Base-by-base conservation (phyloP, 2,797 vertebrate genomes). In the Semaprochilodus insignis region DNA sequence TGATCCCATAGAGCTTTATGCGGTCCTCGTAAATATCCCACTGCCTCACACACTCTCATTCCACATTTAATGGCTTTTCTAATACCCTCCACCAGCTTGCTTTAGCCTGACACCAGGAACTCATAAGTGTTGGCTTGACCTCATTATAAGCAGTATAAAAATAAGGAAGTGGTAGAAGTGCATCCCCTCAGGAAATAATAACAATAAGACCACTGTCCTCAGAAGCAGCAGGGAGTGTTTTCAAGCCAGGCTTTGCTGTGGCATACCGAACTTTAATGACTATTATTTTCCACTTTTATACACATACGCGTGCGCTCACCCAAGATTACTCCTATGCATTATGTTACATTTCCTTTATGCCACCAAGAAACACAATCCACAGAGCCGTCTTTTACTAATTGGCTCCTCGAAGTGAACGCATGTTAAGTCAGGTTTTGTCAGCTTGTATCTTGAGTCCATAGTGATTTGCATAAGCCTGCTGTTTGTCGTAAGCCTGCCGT, bases 391-490 rank as follows among this genome's bases (percentile, higher is more conserved):
- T 36, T 40, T 75, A 34, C 74, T 83, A 78, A 74, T 52, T 67
- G 51, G 70, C 76, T 25, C 44, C 40, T 80, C 19, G 19, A 34
- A 15, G 70, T 52, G 63, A 79, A 79, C 3, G 76, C 65, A 17
- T 79, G 60, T 48, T 74, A 73, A 48, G 62, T 75, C 74, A 16
- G 21, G 15, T 25, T 79, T 79, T 74, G 76, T 69, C 40, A 36
- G 77, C 21, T 60, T 78, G 52, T 69, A 74, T 69, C 71, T 79
- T 16, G 27, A 60, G 77, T 65, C 77, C 72, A 70, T 13, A 13
- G 11, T 76, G 72, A 80, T 80, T 84, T 80, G 73, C 77, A 75
- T 84, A 76, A 84, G 44, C 74, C 65, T 80, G 82, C 72, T 84
- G 65, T 59, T 76, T 76, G 71, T 54, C 71, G 74, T 66, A 70